These are phyloP conservation scores for Linepithema humile DNA, from an alignment of 1,140 invertebrate genomes.

Conservation along the genomic window DNA sequence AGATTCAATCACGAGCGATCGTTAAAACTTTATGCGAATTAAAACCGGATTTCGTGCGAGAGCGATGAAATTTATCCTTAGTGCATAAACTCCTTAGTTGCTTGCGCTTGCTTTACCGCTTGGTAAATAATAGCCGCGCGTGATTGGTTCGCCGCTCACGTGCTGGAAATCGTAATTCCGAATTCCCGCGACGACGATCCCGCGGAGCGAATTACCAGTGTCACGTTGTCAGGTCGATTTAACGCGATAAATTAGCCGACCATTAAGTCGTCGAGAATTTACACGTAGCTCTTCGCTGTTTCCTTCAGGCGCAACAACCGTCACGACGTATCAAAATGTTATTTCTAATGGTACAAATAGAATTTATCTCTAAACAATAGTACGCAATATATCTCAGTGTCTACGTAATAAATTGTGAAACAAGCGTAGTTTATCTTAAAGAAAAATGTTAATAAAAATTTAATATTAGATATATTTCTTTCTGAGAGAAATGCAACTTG, in stretches of 20 bases:
- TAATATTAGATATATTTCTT: background rate
- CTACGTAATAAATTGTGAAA: background rate
- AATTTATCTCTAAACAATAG: background rate
- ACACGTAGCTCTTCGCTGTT: background rate
- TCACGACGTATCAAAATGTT: background rate
- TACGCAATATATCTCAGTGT: background rate
- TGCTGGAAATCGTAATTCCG: constrained; percentile 45
- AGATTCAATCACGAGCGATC: constrained; percentile 11
- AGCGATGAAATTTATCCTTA: background rate
- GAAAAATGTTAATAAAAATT: background rate
- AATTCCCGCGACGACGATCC: constrained; percentile 56
- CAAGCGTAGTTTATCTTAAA: no score
- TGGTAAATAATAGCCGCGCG: constrained; percentile 46
- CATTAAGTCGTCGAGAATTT: constrained; percentile 22
- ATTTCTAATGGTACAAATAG: background rate
- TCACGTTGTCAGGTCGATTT: constrained; percentile 16
- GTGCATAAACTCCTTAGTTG: constrained; percentile 29
- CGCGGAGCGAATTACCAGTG: constrained; percentile 26
- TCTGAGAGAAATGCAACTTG: background rate
- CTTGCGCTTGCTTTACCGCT: background rate
- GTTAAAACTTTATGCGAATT: constrained; percentile 43
- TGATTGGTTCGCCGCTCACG: constrained; percentile 59
- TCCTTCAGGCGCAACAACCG: background rate
- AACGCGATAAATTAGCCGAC: constrained; percentile 17
- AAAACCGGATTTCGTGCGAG: constrained; percentile 31